These are phyloP conservation scores for Agriopis aurantiaria DNA, from an alignment of 2,888 invertebrate genomes.

Conservation along the genomic window DNA sequence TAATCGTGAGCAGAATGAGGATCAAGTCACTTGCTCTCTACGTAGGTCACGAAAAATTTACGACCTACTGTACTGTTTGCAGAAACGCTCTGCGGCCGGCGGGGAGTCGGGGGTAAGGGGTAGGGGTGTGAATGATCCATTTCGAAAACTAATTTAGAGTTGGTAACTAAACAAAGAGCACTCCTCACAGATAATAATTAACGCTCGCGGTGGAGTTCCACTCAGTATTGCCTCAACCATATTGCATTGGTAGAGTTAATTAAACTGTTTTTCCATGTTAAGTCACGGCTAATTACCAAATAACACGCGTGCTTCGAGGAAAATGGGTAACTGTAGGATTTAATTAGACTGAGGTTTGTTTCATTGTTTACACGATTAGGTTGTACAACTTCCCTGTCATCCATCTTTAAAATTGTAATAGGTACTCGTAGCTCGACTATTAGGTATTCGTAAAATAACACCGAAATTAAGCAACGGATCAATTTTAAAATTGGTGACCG, in stretches of 20 bases:
- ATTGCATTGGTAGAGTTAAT: conserved; percentile 74
- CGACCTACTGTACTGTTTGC: conserved; percentile 16
- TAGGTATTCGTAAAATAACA: too few relatives aligned
- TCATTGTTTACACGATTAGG: conserved; percentile 3
- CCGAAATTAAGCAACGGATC: too few relatives aligned
- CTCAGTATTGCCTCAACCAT: conserved; percentile 80
- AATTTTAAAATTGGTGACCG: too few relatives aligned
- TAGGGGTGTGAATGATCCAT: conserved; percentile 86
- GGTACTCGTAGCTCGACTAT: too few relatives aligned
- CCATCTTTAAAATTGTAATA: too few relatives aligned
- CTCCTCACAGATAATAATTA: conserved; percentile 86
- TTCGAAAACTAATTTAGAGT: conserved; percentile 87
- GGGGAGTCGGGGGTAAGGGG: conserved; percentile 58
- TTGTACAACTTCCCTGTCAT: too few relatives aligned
- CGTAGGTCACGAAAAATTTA: neutral
- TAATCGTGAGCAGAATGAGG: too few relatives aligned
- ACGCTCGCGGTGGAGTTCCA: conserved; percentile 85
- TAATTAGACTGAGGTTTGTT: conserved; percentile 23
- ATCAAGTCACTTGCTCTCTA: too few relatives aligned
- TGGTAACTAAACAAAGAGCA: conserved; percentile 87
- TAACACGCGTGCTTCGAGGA: conserved; percentile 28
- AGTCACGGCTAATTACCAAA: conserved; percentile 32
- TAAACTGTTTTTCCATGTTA: conserved; percentile 37
- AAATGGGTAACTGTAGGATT: conserved; percentile 26
- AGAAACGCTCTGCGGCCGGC: conserved; percentile 49